Evolutionary conservation across 1,140 invertebrate species (phyloP), one percentile per base, ranked within the genome.

Genomic region (Drosophila nebulosa): DNA sequence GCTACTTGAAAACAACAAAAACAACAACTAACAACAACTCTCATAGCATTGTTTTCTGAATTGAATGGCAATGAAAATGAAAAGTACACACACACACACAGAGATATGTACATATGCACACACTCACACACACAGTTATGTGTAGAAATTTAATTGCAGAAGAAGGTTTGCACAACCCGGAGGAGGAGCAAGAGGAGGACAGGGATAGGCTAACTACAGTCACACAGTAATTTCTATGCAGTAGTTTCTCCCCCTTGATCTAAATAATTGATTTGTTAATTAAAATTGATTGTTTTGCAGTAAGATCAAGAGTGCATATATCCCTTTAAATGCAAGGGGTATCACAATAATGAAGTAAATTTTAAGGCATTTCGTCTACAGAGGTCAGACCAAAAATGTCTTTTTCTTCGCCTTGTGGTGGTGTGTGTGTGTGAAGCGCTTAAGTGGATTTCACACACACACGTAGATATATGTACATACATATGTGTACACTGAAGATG

Each of bases 41-140:
- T 55, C 69, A 67, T 79, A 80, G 68, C 81, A 86, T 86, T 85
- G 81, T 85, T 80, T 81, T 71, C 57, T 27, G 70, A 79, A 81
- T 71, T 85, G 78, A 86, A 78, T 85, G 81, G 79, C 78, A 80
- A 80, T 80, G 78, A 86, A 84, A 84, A 81, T 76, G 78, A 85
- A 86, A 75, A 80, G 67, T 80, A 69, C 72, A 69, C 75, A 69
- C 56, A 22, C 35, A 39, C 4, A 16, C 16, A 46, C 16, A n/a
- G n/a, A n/a, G n/a, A n/a, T n/a, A n/a, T n/a, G n/a, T n/a, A 21
- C 39, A 21, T 63, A 62, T 3, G 27, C 39, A 65, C 42, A 50
- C 62, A 55, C 52, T 63, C 58, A 76, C 26, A 26, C 10, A 59
- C 9, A 35, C 39, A 53, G 21, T 12, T 42, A 26, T 58, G 51